Evolutionary conservation across 2,888 invertebrate species (phyloP).

Genomic region (Drosophila falleni): DNA sequence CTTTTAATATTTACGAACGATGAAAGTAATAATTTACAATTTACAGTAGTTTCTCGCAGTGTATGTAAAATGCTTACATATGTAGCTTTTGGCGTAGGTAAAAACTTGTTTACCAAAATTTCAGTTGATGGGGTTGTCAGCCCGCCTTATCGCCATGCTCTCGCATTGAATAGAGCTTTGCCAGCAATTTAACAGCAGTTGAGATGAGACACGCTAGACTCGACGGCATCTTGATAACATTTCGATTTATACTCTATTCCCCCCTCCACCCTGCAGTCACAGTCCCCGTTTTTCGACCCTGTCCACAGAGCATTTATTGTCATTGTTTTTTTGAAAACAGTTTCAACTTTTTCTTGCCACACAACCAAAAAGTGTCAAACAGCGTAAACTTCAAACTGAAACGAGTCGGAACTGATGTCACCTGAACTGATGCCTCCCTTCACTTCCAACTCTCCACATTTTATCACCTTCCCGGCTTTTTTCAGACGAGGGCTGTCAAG

Average conservation of each 20-base stretch:
- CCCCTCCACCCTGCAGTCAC: constrained; percentile 2
- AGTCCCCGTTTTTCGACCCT: neutral
- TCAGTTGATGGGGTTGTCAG: constrained; percentile 24
- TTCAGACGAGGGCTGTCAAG: constrained; percentile 53
- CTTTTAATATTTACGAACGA: too few species aligned
- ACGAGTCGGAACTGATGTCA: constrained; percentile 79
- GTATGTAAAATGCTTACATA: constrained; percentile 22
- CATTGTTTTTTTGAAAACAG: constrained; percentile 50
- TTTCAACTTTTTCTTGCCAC: constrained; percentile 58
- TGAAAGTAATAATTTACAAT: neutral
- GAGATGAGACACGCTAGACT: constrained; percentile 56
- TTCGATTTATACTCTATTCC: constrained; percentile 71
- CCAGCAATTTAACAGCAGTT: constrained; percentile 49
- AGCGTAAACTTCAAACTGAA: constrained; percentile 80
- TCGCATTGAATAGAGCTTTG: constrained; percentile 23
- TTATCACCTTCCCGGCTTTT: neutral
- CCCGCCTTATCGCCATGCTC: neutral
- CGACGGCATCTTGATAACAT: constrained; percentile 78
- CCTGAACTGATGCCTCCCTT: constrained; percentile 50
- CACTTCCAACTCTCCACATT: neutral
- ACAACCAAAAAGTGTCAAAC: constrained; percentile 69
- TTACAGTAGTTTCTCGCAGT: constrained; percentile 10
- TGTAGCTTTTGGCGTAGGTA: constrained; percentile 36
- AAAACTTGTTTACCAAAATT: constrained; percentile 71
- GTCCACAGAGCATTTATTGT: constrained; percentile 27